phyloP scores from a whole-genome alignment of 2,113 vertebrate genomes.

The Sisor rabdophorus region DNA sequence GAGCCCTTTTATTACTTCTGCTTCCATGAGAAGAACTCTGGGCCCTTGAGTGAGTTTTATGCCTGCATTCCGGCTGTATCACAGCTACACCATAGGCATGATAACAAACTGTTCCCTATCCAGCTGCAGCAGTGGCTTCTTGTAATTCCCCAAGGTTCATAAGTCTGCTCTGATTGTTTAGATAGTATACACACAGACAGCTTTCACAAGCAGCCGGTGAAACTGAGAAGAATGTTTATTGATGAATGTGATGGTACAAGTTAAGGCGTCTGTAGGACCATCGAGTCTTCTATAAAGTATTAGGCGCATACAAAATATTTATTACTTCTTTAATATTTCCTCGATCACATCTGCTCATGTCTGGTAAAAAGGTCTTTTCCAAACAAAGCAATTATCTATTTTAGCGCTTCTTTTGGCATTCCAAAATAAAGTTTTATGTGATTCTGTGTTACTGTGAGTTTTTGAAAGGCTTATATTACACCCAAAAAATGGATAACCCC shows the following conservation, averaged over 20 bases:
- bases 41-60: constrained; percentile 27
- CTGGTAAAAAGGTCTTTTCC: neutral
- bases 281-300: constrained; percentile 25
- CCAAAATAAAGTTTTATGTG: neutral
- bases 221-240: constrained; percentile 36
- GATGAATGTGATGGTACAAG: constrained; percentile 34
- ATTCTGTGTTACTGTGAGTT: neutral
- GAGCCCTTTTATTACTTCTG: constrained; percentile 52
- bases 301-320: neutral
- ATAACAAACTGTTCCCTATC: constrained; percentile 42
- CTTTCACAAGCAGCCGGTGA: constrained; percentile 31
- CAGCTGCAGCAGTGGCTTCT: constrained; percentile 31
- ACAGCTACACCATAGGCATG: constrained; percentile 10
- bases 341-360: neutral
- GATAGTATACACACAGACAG: constrained; percentile 27
- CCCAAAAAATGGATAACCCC: neutral
- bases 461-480: constrained; percentile 17
- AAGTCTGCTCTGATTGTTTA: constrained; percentile 34
- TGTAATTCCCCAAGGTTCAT: constrained; percentile 31
- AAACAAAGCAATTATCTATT: neutral
- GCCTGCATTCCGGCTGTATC: constrained; percentile 32
- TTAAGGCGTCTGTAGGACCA: constrained; percentile 23
- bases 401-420: neutral
- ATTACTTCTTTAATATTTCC: constrained; percentile 10
- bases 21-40: constrained; percentile 38